These are phyloP conservation scores for Pristionchus japonicus DNA, from an alignment of 2,888 invertebrate genomes.

Conservation along the genomic window DNA sequence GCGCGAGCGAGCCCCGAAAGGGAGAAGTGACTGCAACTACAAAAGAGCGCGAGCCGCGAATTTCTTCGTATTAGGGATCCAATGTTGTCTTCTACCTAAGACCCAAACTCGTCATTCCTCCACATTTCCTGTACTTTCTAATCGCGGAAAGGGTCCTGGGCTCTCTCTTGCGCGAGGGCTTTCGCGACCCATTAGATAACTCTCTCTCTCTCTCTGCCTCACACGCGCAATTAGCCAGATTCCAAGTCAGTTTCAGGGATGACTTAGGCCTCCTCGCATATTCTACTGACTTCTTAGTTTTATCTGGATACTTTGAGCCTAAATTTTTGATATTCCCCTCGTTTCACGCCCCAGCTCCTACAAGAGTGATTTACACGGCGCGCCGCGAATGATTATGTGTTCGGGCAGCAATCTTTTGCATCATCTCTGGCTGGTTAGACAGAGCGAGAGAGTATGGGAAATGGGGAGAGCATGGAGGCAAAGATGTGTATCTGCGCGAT, in stretches of 20 bases:
- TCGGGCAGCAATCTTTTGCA: background rate
- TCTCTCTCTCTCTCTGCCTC: background rate
- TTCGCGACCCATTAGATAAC: conserved; percentile 19
- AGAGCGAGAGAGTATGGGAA: background rate
- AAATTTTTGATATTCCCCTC: background rate
- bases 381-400: conserved; percentile 2
- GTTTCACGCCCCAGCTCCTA: background rate
- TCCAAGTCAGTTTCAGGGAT: conserved; percentile 11
- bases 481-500: background rate
- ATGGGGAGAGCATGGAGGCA: background rate
- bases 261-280: no score
- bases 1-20: background rate
- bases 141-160: background rate
- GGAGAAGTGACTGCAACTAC: background rate
- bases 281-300: no score
- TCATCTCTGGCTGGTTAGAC: background rate
- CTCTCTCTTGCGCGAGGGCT: background rate
- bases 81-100: no score
- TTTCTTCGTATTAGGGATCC: background rate
- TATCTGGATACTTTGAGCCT: background rate
- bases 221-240: conserved; percentile 27
- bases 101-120: background rate
- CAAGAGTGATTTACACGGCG: background rate
- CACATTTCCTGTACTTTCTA: conserved; percentile 31
- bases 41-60: background rate